Evolutionary conservation across 2,797 vertebrate species (phyloP), one percentile per base, ranked within the genome.

Genomic region (Vultur gryphus): DNA sequence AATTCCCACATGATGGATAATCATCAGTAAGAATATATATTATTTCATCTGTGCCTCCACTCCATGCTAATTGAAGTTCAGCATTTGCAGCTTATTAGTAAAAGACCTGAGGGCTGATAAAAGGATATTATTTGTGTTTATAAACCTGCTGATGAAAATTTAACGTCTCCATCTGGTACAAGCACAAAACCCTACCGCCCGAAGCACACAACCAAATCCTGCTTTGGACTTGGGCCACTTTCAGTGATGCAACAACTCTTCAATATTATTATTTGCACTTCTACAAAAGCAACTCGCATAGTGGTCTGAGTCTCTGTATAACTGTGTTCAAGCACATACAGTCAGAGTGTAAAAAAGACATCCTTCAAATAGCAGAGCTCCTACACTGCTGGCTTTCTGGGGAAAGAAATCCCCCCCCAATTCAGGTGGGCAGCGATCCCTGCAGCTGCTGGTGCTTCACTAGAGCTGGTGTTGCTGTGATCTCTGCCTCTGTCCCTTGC

Each of bases 101-200:
- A 48, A 85, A 81, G 86, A 94, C 78, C 78, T 12, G 10, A 65
- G 43, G 86, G 89, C 54, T 83, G 90, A 89, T 83, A 89, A 85
- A 83, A 78, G 71, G 67, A 70, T 85, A 92, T 75, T 89, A 61
- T 77, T 84, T 78, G 46, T 85, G 59, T 86, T 96, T 90, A 89
- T 92, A 89, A 91, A 92, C 65, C 84, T 44, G 54, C 75, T 93
- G 81, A 95, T 97, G 69, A 95, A 95, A 96, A 93, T 95, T 95
- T 96, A 75, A 96, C 95, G 86, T 73, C 89, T 90, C 87, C 96
- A 96, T 91, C 67, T 97, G 84, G 92, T 73, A 43, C 33, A 75
- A 44, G 77, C 61, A 80, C 61, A 70, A 21, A 90, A 67, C 75
- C 55, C n/a, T 16, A 67, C 28, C 1, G 25, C 93, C 79, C 0